These are phyloP conservation scores for Hemicrepidius hirtus DNA, from an alignment of 2,888 invertebrate genomes.

Conservation along the genomic window DNA sequence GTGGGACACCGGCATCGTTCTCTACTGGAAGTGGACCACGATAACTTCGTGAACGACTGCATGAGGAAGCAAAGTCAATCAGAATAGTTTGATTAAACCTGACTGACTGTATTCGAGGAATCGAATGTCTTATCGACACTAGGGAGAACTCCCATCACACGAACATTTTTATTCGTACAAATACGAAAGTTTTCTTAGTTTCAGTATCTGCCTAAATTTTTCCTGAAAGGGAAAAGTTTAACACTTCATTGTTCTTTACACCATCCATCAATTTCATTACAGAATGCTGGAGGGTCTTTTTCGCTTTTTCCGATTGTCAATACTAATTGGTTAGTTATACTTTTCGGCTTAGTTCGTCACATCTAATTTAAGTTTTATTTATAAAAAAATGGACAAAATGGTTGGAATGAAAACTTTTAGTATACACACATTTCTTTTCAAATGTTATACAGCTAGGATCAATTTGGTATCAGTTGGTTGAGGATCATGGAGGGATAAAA, in stretches of 20 bases:
- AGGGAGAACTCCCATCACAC: slow-evolving; percentile 9
- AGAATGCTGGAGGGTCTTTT: no score
- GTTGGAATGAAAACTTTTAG: no score
- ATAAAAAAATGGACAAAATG: no score
- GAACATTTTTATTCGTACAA: slow-evolving; percentile 5
- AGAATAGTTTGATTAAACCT: slow-evolving; percentile 30
- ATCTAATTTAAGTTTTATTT: no score
- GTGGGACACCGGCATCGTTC: slow-evolving; percentile 12
- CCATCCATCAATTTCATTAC: background rate
- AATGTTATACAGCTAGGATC: no score
- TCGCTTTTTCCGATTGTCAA: no score
- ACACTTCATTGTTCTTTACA: no score
- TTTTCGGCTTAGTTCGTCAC: no score
- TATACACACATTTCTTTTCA: no score
- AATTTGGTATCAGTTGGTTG: no score
- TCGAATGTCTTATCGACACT: slow-evolving; percentile 21
- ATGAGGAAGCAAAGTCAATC: slow-evolving; percentile 31
- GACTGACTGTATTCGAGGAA: slow-evolving; percentile 25
- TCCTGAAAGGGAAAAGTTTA: background rate
- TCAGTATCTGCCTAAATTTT: background rate
- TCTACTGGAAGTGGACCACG: background rate
- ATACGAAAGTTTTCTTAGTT: slow-evolving; percentile 5
- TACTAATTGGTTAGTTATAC: no score
- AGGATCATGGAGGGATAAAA: no score
- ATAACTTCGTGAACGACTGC: slow-evolving; percentile 11